Evolutionary conservation across 2,888 invertebrate genomes (phyloP).

Genomic region (Erebia aethiops): DNA sequence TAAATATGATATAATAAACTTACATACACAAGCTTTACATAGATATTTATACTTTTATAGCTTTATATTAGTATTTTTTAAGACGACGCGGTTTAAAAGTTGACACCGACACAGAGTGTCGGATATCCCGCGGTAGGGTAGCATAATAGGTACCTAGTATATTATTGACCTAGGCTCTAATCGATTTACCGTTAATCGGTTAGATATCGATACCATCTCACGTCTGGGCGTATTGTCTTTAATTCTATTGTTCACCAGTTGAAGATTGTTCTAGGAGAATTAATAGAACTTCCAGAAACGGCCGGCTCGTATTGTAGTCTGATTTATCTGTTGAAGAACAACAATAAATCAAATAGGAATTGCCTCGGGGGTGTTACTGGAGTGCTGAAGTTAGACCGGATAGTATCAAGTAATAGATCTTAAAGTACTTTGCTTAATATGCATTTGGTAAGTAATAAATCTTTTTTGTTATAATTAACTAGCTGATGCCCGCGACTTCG

Average conservation of each 20-base stretch:
- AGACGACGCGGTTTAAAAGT: too few species aligned
- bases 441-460: too few species aligned
- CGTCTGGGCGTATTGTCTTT: conserved; percentile 75
- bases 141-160: conserved; percentile 24
- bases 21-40: too few species aligned
- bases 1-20: too few species aligned
- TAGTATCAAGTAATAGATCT: not conserved
- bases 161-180: conserved; percentile 36
- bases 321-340: conserved; percentile 80
- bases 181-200: conserved; percentile 40
- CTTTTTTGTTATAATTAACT: too few species aligned
- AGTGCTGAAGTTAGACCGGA: conserved; percentile 26
- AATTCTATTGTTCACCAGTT: conserved; percentile 72
- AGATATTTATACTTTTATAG: too few species aligned
- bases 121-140: too few species aligned
- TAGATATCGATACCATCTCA: conserved; percentile 64
- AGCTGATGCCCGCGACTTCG: too few species aligned
- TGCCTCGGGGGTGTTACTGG: conserved; percentile 64
- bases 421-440: not conserved
- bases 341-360: conserved; percentile 81
- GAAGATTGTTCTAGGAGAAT: conserved; percentile 77
- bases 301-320: conserved; percentile 73
- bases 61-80: too few species aligned
- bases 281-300: conserved; percentile 73
- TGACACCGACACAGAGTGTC: too few species aligned